These are phyloP conservation scores for Lacerta agilis DNA, from an alignment of 2,797 vertebrate genomes.

Conservation along the genomic window DNA sequence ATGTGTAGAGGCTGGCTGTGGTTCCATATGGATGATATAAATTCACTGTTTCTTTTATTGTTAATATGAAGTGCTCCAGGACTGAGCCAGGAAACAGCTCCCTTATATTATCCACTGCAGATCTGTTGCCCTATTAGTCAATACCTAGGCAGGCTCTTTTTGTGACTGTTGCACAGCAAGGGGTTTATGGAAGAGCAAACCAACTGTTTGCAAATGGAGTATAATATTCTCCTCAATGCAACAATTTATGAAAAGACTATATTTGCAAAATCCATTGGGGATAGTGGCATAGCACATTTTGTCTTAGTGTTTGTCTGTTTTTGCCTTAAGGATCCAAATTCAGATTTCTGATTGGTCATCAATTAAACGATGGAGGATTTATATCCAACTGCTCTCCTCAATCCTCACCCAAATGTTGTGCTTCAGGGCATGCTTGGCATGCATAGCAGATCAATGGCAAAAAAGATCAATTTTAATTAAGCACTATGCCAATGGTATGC, in stretches of 20 bases:
- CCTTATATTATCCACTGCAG: slow-evolving; percentile 1
- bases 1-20: not conserved
- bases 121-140: not conserved
- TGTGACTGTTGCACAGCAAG: slow-evolving; percentile 22
- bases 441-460: slow-evolving; percentile 56
- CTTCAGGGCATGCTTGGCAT: slow-evolving; percentile 58
- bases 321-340: slow-evolving; percentile 46
- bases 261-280: slow-evolving; percentile 21
- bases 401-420: slow-evolving; percentile 63
- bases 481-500: slow-evolving; percentile 41
- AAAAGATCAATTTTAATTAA: slow-evolving; percentile 58
- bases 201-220: slow-evolving; percentile 36
- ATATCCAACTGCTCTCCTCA: slow-evolving; percentile 54
- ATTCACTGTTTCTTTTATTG: not conserved
- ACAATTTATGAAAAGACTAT: slow-evolving; percentile 28
- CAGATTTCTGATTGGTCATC: slow-evolving; percentile 53
- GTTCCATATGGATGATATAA: not conserved
- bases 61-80: not conserved
- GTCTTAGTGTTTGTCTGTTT: slow-evolving; percentile 34
- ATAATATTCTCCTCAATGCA: slow-evolving; percentile 50
- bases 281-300: slow-evolving; percentile 15
- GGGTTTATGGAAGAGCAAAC: slow-evolving; percentile 37
- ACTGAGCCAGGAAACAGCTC: not conserved
- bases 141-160: slow-evolving; percentile 14
- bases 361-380: slow-evolving; percentile 64